Evolutionary conservation across 1,140 invertebrate species (phyloP).

Genomic region (Drosophila sechellia): DNA sequence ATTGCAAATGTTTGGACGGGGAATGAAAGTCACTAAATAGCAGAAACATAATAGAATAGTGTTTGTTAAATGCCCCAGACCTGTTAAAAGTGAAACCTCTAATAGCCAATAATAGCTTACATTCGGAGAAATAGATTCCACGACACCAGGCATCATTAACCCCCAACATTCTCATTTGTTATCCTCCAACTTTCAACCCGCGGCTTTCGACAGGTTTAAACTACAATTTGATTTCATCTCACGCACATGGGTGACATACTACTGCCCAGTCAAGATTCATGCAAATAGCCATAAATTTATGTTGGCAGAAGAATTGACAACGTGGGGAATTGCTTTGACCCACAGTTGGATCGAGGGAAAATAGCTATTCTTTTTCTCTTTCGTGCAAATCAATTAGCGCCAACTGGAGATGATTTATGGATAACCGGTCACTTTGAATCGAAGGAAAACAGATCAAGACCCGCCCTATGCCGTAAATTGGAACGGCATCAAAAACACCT

Average conservation of each 20-base stretch:
- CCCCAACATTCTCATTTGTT: constrained; percentile 57
- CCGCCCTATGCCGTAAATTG: constrained; percentile 26
- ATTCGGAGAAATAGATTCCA: constrained; percentile 33
- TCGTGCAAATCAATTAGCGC: constrained; percentile 51
- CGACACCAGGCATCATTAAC: constrained; percentile 47
- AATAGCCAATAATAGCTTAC: constrained; percentile 56
- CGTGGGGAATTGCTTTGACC: constrained; percentile 64
- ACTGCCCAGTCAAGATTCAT: constrained; percentile 44
- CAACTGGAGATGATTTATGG: constrained; percentile 65
- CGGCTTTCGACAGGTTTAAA: constrained; percentile 46
- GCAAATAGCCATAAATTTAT: constrained; percentile 64
- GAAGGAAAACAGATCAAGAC: constrained; percentile 24
- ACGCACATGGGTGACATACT: constrained; percentile 53
- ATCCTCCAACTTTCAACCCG: constrained; percentile 36
- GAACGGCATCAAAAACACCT: constrained; percentile 16
- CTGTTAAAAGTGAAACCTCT: constrained; percentile 68
- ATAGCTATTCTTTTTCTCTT: constrained; percentile 72
- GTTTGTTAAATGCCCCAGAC: constrained; percentile 27
- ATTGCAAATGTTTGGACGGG: constrained; percentile 37
- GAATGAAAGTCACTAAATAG: constrained; percentile 57
- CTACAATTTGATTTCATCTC: constrained; percentile 38
- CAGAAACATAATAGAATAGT: constrained; percentile 11
- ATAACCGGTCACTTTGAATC: constrained; percentile 23
- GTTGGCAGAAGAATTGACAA: constrained; percentile 39
- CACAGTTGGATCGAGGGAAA: constrained; percentile 40